phyloP scores from a whole-genome alignment of 1,140 invertebrate species.

The Octopus bimaculoides region DNA sequence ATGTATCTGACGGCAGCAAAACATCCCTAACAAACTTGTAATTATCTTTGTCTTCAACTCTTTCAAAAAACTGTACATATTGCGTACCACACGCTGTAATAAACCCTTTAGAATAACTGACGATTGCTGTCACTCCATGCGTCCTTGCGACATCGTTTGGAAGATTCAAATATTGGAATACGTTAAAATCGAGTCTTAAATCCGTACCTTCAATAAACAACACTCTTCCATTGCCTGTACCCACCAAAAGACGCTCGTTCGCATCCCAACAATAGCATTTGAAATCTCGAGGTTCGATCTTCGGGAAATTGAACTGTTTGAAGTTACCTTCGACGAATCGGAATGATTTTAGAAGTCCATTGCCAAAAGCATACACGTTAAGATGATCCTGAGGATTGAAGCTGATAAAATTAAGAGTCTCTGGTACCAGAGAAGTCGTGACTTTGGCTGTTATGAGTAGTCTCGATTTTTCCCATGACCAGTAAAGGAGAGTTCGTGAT shows the following conservation, averaged over 20 bases:
- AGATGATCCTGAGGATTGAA: background rate
- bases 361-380: background rate
- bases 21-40: background rate
- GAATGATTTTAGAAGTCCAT: background rate
- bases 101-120: background rate
- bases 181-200: background rate
- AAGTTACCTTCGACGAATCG: background rate
- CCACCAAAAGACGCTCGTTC: background rate
- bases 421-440: background rate
- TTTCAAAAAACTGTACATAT: background rate
- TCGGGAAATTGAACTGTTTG: background rate
- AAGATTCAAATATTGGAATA: background rate
- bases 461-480: background rate
- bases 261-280: background rate
- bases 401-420: background rate
- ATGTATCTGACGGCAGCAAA: background rate
- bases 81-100: background rate
- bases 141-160: no score
- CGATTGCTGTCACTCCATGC: background rate
- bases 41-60: background rate
- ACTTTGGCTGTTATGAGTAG: background rate
- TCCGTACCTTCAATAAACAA: background rate
- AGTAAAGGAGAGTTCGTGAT: background rate
- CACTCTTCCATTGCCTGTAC: background rate
- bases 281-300: background rate